These are phyloP conservation scores for Dipus sagitta DNA, from an alignment of 2,797 vertebrate genomes.

Conservation along the genomic window DNA sequence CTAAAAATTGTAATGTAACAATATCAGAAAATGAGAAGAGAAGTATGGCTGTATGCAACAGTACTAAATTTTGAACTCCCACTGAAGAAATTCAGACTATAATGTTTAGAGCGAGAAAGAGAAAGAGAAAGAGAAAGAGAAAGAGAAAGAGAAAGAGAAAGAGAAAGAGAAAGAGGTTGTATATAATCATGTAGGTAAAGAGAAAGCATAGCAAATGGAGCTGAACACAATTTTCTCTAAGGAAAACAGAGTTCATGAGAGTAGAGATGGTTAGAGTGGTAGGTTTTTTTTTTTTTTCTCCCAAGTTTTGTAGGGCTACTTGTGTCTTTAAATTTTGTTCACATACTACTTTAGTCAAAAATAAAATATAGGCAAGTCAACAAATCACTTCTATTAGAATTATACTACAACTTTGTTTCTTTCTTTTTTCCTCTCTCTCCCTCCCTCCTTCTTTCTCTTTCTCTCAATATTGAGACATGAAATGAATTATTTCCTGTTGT, in stretches of 20 bases:
- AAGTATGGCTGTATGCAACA: not conserved
- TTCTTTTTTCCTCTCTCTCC: not conserved
- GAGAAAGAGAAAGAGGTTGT: not conserved
- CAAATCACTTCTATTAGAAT: not conserved
- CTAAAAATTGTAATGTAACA: conserved; percentile 4
- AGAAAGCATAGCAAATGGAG: conserved; percentile 42
- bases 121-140: not conserved
- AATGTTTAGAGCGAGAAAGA: not conserved
- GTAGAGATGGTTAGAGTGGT: not conserved
- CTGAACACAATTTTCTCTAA: conserved; percentile 44
- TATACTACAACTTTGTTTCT: not conserved
- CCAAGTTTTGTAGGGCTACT: conserved; percentile 13
- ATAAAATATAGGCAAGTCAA: conserved; percentile 15
- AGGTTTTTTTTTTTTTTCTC: conserved; percentile 56
- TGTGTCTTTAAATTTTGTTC: conserved; percentile 55
- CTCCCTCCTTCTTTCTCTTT: not conserved
- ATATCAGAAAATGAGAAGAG: conserved; percentile 11
- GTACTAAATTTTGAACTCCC: conserved; percentile 23
- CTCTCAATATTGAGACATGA: not conserved
- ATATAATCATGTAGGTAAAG: conserved; percentile 41
- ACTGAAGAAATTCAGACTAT: conserved; percentile 21
- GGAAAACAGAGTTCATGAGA: not conserved
- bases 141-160: not conserved
- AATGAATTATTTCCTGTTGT: conserved; percentile 54
- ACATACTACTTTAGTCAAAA: conserved; percentile 49